Evolutionary conservation across 1,140 invertebrate species (phyloP), one percentile per base, ranked within the genome.

Genomic region (Saccostrea cuccullata): DNA sequence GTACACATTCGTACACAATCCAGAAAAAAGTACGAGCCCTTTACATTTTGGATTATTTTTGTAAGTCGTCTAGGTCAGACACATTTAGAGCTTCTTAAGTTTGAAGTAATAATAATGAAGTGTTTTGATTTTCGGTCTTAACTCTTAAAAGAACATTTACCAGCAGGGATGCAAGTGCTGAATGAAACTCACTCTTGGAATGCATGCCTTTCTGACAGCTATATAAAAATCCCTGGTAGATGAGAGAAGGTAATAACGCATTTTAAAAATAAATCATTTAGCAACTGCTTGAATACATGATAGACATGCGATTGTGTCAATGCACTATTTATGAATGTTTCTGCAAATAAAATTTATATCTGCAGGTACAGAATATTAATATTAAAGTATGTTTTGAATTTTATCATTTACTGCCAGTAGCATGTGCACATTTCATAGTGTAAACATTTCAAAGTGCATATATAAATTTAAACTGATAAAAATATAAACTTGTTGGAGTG

Each of bases 61-160:
- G 26, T 30, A 77, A 77, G 70, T 77, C 70, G 26, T 77, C 70
- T 77, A 77, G 70, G 70, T 77, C 70, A 77, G 5, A 77, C 26
- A 77, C 70, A 77, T 36, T 64, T 47, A 30, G 26, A 36, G 70
- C 70, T 30, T 17, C 70, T 77, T 36, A 36, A 36, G 26, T 36
- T 77, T 77, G 20, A 64, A 30, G 70, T 30, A 26, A 77, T 26
- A 77, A 77, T 30, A 77, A 77, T 77, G 8, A 30, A 77, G 70
- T 30, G 11, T 13, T 15, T 36, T 77, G 70, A 77, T 40, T 77
- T 30, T 64, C 58, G 20, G 4, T 20, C 17, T 64, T 13, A 26
- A 15, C 23, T 13, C 23, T 64, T 15, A 36, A 36, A 30, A 77
- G 70, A 77, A 77, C 70, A 77, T 77, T 64, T 77, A 30, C 36